Percentiles rank a stretch among this genome's conserved stretches.
phyloP scores from a whole-genome alignment of 2,797 vertebrate genomes.

The Catamblyrhynchus diadema region DNA sequence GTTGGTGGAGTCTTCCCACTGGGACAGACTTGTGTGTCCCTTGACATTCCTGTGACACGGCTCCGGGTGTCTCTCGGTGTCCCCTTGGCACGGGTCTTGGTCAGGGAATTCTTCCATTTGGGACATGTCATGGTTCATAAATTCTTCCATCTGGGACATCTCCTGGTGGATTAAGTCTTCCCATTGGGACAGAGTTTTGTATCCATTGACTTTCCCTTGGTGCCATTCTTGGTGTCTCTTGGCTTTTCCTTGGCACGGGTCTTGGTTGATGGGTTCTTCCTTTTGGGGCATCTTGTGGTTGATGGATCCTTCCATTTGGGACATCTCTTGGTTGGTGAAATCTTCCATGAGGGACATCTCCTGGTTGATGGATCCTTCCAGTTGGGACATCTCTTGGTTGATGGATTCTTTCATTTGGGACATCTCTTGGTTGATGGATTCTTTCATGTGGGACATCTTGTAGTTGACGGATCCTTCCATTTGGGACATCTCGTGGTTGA shows the following conservation, averaged over 20 bases:
- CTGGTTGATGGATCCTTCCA: fast-evolving
- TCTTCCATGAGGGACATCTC: not conserved
- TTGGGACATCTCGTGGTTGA: too few species aligned
- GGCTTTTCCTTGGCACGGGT: not conserved
- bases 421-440: fast-evolving
- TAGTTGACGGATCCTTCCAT: not conserved
- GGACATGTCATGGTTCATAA: fast-evolving
- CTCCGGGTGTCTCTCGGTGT: too few species aligned
- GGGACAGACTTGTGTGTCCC: not conserved
- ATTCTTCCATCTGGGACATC: not conserved
- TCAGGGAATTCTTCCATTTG: not conserved
- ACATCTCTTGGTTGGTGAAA: fast-evolving
- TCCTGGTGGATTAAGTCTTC: not conserved
- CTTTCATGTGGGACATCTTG: fast-evolving
- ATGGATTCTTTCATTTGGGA: not conserved
- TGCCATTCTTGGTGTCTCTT: not conserved
- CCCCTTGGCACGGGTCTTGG: not conserved
- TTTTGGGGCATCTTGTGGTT: fast-evolving
- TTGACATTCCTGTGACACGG: fast-evolving
- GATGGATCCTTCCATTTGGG: not conserved
- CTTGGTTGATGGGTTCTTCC: not conserved
- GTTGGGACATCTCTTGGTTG: not conserved
- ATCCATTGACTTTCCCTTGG: not conserved
- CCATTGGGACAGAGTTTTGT: not conserved
- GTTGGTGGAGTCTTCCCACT: not conserved